Evolutionary conservation across 2,888 invertebrate genomes (phyloP).

Genomic region (Nymphalis c-album): DNA sequence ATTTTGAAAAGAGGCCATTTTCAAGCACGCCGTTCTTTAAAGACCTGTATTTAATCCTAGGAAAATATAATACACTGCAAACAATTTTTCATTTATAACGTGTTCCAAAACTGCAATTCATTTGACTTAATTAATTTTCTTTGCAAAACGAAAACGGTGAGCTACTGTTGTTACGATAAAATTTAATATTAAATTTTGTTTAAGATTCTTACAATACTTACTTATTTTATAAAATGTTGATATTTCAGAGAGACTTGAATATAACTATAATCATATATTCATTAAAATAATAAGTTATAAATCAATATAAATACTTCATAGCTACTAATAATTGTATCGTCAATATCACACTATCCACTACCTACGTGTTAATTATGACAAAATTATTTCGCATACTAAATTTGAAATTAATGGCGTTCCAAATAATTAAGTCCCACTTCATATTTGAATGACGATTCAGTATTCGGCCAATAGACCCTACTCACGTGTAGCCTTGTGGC

Average conservation of each 20-base stretch:
- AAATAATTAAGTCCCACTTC: no score
- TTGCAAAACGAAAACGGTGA: constrained; percentile 23
- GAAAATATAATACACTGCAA: background rate
- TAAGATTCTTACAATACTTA: constrained; percentile 20
- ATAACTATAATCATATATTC: background rate
- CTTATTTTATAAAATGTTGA: constrained; percentile 21
- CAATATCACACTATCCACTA: no score
- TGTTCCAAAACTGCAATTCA: constrained; percentile 35
- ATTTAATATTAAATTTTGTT: constrained; percentile 30
- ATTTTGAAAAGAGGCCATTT: background rate
- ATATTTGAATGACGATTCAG: no score
- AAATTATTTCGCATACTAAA: no score
- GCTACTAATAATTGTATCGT: background rate
- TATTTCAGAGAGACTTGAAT: constrained; percentile 4
- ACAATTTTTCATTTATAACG: constrained; percentile 35
- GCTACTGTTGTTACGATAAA: constrained; percentile 30
- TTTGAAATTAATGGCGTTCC: no score
- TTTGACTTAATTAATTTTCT: constrained; percentile 42
- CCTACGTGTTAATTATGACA: no score
- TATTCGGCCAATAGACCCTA: no score
- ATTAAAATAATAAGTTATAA: background rate
- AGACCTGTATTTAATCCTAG: background rate
- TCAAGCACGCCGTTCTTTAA: background rate
- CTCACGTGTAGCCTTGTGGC: no score
- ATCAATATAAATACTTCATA: background rate